These are phyloP conservation scores for Amblyjoppa proteus DNA, from an alignment of 2,888 invertebrate genomes.

Conservation along the genomic window DNA sequence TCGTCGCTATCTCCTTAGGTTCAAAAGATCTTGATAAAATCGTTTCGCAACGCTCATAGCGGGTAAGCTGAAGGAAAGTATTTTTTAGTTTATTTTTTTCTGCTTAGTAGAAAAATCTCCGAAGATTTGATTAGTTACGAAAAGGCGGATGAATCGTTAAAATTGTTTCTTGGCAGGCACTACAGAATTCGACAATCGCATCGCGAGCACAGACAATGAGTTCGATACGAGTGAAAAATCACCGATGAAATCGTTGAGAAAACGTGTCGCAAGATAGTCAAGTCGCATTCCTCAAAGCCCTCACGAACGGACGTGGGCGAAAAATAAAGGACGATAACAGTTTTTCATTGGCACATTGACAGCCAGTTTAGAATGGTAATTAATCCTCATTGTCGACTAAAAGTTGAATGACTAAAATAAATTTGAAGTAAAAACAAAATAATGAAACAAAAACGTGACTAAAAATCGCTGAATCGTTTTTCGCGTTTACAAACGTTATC, in stretches of 20 bases:
- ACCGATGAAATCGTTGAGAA: constrained; percentile 17
- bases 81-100: neutral
- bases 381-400: constrained; percentile 44
- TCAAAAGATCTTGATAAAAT: neutral
- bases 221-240: constrained; percentile 23
- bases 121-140: constrained; percentile 38
- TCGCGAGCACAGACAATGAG: constrained; percentile 37
- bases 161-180: constrained; percentile 38
- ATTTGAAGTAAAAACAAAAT: neutral
- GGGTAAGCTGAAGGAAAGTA: neutral
- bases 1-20: neutral
- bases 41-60: neutral
- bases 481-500: constrained; percentile 17
- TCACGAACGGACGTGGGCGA: constrained; percentile 13
- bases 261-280: neutral
- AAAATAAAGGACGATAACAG: constrained; percentile 32
- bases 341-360: constrained; percentile 45
- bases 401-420: constrained; percentile 18
- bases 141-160: constrained; percentile 31
- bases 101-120: constrained; percentile 7
- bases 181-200: constrained; percentile 54
- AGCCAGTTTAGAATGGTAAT: constrained; percentile 56
- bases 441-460: neutral
- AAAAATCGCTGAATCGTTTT: constrained; percentile 22
- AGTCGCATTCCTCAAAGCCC: constrained; percentile 21